Percentiles rank a stretch among this genome's conserved stretches.
These are phyloP conservation scores for Pachymerium ferrugineum DNA, from an alignment of 2,888 invertebrate species.

Conservation along the genomic window DNA sequence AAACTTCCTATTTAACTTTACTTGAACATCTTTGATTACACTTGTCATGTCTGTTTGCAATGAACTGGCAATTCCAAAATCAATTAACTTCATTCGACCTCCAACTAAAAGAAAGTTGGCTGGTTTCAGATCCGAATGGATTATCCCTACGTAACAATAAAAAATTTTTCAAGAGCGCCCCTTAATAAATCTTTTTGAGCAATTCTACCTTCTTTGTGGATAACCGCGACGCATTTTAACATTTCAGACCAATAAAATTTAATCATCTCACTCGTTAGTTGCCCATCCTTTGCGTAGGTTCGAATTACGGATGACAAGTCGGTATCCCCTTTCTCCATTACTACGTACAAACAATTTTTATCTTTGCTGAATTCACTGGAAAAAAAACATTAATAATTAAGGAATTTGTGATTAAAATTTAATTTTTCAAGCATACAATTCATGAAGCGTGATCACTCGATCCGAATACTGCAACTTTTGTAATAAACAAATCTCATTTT, in stretches of 20 bases:
- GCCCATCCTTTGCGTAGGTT: constrained; percentile 47
- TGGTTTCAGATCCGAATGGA: constrained; percentile 95
- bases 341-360: constrained; percentile 65
- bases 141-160: constrained; percentile 62
- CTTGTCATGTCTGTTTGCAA: constrained; percentile 83
- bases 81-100: constrained; percentile 84
- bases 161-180: background rate
- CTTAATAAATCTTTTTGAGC: background rate
- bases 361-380: constrained; percentile 65
- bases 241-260: constrained; percentile 91
- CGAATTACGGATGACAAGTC: constrained; percentile 75
- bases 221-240: constrained; percentile 81
- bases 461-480: constrained; percentile 72
- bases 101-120: constrained; percentile 88
- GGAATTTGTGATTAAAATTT: background rate
- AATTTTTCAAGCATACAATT: constrained; percentile 88
- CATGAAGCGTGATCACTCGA: constrained; percentile 75
- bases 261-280: constrained; percentile 66
- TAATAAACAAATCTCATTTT: constrained; percentile 82
- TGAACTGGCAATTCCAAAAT: constrained; percentile 91
- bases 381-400: constrained; percentile 38
- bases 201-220: constrained; percentile 75
- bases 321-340: constrained; percentile 88
- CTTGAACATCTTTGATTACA: constrained; percentile 64
- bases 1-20: constrained; percentile 36